Base-by-base conservation (phyloP, 2,113 vertebrate species). In the Ahaetulla prasina region DNA sequence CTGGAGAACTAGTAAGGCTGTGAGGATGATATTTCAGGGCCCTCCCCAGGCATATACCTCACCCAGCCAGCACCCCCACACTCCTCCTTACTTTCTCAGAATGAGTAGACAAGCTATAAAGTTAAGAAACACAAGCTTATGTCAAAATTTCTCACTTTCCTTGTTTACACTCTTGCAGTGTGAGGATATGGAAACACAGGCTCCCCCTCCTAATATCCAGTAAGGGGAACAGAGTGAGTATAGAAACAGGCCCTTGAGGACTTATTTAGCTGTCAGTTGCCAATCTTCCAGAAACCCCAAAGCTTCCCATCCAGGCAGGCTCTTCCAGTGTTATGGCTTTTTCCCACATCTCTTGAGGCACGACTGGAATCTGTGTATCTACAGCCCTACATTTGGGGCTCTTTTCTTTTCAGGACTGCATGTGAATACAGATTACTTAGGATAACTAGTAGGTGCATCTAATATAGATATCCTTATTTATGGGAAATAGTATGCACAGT, bases 31-130 rank as follows among this genome's bases (percentile, higher is more conserved):
- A 95, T 97, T 96, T 95, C 91, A 0, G 49, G 94, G 95, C 93
- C 95, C 95, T 97, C 95, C 95, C 95, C 94, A 95, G 94, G 93
- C 94, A 93, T 95, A 94, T 80, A 94, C 95, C 93, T 97, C 96
- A 96, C 95, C 96, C 18, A 80, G 18, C 35, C 74, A 80, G 18
- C 35, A 22, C 95, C 91, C 90, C 92, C 55, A 63, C 52, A 20
- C 52, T 52, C 85, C 25, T 93, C 49, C 93, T 94, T 85, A 86
- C 84, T 95, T 85, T 88, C 25, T 5, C 92, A 90, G 89, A 2
- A 0, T 10, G 1, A 1, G 86, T 85, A 47, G 93, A 89, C 50
- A 95, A 92, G 43, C n/a, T 52, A 92, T 53, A 87, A 84, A 52
- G 35, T 45, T 86, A 91, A 60, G n/a, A 90, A 84, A 52, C 18